Evolutionary conservation across 2,113 vertebrate genomes (phyloP).

Genomic region (Cavia porcellus): DNA sequence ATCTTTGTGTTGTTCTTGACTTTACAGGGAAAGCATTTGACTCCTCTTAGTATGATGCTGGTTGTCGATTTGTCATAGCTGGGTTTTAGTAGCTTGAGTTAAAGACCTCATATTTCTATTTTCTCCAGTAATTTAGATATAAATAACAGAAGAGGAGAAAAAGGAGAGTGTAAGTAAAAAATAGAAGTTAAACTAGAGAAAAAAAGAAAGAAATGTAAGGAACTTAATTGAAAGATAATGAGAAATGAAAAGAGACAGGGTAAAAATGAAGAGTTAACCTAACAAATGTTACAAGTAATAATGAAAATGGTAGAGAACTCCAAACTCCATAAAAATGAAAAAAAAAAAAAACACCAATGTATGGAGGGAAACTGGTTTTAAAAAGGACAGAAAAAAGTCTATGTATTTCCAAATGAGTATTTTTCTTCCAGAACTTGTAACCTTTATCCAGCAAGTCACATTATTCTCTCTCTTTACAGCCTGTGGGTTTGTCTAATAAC

Average conservation of each 20-base stretch:
- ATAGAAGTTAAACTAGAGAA: background rate
- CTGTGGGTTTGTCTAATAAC: background rate
- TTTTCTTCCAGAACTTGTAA: background rate
- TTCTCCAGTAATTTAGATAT: background rate
- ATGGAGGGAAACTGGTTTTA: background rate
- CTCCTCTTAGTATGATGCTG: background rate
- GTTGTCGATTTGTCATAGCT: background rate
- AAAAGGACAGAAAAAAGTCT: background rate
- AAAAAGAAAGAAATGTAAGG: background rate
- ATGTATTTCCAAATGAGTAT: background rate
- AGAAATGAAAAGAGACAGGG: background rate
- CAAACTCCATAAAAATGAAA: background rate
- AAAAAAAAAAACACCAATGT: background rate
- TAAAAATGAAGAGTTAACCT: background rate
- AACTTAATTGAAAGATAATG: background rate
- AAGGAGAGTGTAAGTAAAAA: background rate
- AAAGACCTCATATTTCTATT: background rate
- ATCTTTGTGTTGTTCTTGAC: background rate
- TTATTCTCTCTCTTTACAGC: background rate
- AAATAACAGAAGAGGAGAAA: background rate
- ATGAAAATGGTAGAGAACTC: background rate
- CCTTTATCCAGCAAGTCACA: background rate
- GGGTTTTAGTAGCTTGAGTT: background rate
- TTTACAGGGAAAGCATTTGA: background rate
- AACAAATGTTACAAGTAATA: background rate